phyloP scores from a whole-genome alignment of 2,888 invertebrate genomes.

The Idaea dimidiata region DNA sequence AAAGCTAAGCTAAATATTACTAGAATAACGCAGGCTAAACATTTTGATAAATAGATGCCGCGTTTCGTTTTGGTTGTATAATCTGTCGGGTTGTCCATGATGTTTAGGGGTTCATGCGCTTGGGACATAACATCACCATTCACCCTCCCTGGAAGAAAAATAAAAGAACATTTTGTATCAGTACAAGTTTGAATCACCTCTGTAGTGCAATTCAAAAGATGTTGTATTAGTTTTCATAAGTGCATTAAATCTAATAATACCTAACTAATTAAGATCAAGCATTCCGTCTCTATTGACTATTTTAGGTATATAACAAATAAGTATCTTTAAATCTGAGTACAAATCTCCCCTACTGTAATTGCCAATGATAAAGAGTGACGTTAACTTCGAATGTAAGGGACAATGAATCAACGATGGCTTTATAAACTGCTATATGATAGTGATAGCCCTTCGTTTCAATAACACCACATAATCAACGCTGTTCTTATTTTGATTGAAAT shows the following conservation, averaged over 20 bases:
- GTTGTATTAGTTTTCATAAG: no score
- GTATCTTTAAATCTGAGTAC: background rate
- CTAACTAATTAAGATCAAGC: background rate
- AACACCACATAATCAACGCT: slow-evolving; percentile 34
- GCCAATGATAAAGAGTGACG: background rate
- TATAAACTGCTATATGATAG: background rate
- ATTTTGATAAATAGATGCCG: slow-evolving; percentile 84
- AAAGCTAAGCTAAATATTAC: slow-evolving; percentile 84
- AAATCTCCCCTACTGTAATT: background rate
- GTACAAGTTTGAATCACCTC: background rate
- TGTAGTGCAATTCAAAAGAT: background rate
- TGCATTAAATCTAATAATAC: no score
- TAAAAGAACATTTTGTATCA: slow-evolving; percentile 17
- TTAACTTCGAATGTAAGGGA: background rate
- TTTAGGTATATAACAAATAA: no score
- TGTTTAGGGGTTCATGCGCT: slow-evolving; percentile 71
- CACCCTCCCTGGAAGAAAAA: slow-evolving; percentile 61
- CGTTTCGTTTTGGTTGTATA: slow-evolving; percentile 82
- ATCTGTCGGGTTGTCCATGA: slow-evolving; percentile 83
- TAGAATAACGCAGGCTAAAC: slow-evolving; percentile 82
- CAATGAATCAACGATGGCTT: background rate
- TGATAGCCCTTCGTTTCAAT: slow-evolving; percentile 23
- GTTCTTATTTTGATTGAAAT: slow-evolving; percentile 50
- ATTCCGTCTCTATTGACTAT: background rate
- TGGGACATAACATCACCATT: slow-evolving; percentile 74